Evolutionary conservation across 2,888 invertebrate genomes (phyloP), one percentile per base, ranked within the genome.

Genomic region (Conistra vaccinii): DNA sequence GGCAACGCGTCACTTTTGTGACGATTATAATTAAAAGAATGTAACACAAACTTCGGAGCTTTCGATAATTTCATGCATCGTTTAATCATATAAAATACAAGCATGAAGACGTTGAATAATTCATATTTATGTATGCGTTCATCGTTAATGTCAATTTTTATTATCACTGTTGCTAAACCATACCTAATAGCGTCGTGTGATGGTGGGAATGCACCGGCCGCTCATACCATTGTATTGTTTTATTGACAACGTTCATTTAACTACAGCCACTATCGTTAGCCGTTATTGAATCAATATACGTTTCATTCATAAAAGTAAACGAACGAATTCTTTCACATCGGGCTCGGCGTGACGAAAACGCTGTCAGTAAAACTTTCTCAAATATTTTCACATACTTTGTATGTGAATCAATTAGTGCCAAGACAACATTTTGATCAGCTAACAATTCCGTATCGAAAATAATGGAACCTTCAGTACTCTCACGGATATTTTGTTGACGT

Each of bases 101-200:
- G 88, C 89, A 89, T 88, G 85, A 86, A 88, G 79, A 80, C 84
- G 87, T 88, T 89, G 89, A 88, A 89, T 88, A 87, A 90, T 89
- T 85, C 81, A 87, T 85, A 88, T 88, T 87, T 89, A 88, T 87
- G 87, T 89, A 83, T 80, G 85, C 78, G 81, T 84, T 87, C 85
- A 86, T 88, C 83, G 85, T 89, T 90, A 89, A 88, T 89, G 89
- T 90, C 87, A 90, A 90, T 89, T 89, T 90, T 90, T 90, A 91
- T 88, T 87, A 89, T 88, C 87, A 86, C 80, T 89, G 80, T 90
- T 88, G 88, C 90, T 85, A 87, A 88, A 87, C 88, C 91, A 81
- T 91, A 71, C 75, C 88, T 88, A 90, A 91, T 88, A 84, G 84
- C 77, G 77, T 81, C 76, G 82, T 88, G 85, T 87, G 84, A 83